Evolutionary conservation across 2,797 vertebrate genomes (phyloP), one percentile per base, ranked within the genome.

Genomic region (Poeciliopsis presidionis): DNA sequence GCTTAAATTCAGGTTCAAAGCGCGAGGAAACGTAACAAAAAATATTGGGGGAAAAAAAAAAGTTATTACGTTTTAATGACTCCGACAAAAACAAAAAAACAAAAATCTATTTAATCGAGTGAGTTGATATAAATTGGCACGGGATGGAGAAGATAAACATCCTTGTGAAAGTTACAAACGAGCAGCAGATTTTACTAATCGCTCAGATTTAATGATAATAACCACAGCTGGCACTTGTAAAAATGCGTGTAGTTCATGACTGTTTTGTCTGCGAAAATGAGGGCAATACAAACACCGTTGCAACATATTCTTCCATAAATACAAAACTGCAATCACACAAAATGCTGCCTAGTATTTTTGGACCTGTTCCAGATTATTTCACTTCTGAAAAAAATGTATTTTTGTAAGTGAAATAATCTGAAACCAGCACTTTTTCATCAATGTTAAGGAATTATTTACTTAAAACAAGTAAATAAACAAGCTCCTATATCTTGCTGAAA

Each of bases 141-240:
- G 20, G 8, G 33, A 63, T 36, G 45, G 4, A 82, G 53, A 71
- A 70, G 13, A 71, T 36, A 14, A 67, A 75, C 20, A 47, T 9
- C 14, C n/a, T 30, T 30, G 49, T 33, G 1, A 25, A 47, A 65
- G 3, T 63, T 43, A 59, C 47, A 70, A 72, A 41, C 6, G 63
- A 41, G 25, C 30, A 84, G 57, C 45, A 61, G 30, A 18, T 45
- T 11, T 0, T 20, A 72, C 47, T n/a, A 72, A 55, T 49, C 30
- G 0, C 41, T 47, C 28, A 33, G 51, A 72, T 69, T 73, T 20
- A 18, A 77, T 75, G 43, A 67, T 20, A 74, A 41, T 73, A 67
- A 43, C 30, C 28, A 43, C 72, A 67, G 72, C 73, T 72, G 41
- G 28, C 72, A 75, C 18, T 71, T 22, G 39, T 53, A 59, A 41